A percentile compares a stretch with the other conserved stretches of the same genome.
Evolutionary conservation across 64 coral and sea anemone genomes (phyloP).

Genomic region (Anthopleura sola): DNA sequence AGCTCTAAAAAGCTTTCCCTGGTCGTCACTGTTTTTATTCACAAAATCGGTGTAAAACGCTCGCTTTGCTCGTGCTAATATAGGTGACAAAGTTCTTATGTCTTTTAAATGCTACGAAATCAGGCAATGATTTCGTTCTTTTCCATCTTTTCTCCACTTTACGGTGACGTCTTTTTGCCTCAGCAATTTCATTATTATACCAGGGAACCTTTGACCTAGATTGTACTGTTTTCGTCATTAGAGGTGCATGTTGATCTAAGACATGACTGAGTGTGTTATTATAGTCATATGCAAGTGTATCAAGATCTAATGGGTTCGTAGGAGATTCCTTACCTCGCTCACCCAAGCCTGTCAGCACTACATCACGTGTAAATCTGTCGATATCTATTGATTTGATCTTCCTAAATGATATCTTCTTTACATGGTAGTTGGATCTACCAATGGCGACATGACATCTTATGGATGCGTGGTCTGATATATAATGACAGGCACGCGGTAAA

Average conservation of each 20-base stretch:
- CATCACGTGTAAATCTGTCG: no score
- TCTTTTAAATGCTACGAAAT: conserved; percentile 32
- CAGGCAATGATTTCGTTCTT: conserved; percentile 6
- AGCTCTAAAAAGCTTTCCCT: conserved; percentile 42
- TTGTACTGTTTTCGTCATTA: conserved; percentile 20
- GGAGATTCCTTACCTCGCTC: background rate
- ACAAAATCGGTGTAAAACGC: conserved; percentile 51
- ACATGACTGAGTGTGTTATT: background rate
- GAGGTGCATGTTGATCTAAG: conserved; percentile 22
- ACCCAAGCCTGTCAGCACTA: no score
- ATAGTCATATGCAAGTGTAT: background rate
- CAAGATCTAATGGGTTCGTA: background rate
- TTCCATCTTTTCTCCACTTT: conserved; percentile 32
- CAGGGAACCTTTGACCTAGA: conserved; percentile 27
- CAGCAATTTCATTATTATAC: conserved; percentile 25
- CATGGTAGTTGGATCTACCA: no score
- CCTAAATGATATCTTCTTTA: no score
- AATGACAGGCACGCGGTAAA: no score
- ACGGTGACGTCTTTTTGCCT: conserved; percentile 24
- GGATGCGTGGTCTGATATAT: no score
- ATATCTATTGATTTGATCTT: no score
- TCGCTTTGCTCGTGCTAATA: conserved; percentile 10
- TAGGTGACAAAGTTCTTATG: conserved; percentile 41
- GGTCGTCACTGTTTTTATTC: conserved; percentile 25
- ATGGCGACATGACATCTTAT: no score